Percentiles rank a stretch among this genome's conserved stretches.
Evolutionary conservation across 2,888 invertebrate species (phyloP).

Genomic region (Leucophora obtusa): DNA sequence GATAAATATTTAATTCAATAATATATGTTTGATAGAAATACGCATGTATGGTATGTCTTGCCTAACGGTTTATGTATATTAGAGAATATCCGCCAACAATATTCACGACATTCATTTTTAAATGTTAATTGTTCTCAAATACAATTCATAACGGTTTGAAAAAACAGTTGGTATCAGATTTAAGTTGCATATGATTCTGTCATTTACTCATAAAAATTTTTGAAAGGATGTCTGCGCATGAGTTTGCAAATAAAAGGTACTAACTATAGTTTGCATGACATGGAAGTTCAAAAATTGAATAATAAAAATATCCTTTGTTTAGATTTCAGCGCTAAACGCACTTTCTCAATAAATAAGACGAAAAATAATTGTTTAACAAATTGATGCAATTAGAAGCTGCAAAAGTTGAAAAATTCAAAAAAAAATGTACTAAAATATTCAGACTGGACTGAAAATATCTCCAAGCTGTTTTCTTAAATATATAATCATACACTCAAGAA

Average conservation of each 20-base stretch:
- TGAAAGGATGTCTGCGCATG: slow-evolving; percentile 40
- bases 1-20: slow-evolving; percentile 24
- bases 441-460: no score
- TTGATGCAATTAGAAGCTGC: no score
- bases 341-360: no score
- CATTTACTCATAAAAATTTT: slow-evolving; percentile 32
- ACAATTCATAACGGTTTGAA: slow-evolving; percentile 18
- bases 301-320: no score
- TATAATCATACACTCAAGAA: no score
- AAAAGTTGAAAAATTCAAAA: no score
- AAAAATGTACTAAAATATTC: no score
- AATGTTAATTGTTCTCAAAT: slow-evolving; percentile 15
- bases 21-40: no score
- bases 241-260: neutral
- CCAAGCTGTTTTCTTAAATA: no score
- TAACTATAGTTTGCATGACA: neutral
- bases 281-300: no score
- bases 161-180: slow-evolving; percentile 31
- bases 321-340: no score
- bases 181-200: slow-evolving; percentile 48
- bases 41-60: slow-evolving; percentile 48
- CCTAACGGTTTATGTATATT: slow-evolving; percentile 54
- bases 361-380: no score
- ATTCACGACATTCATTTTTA: slow-evolving; percentile 13
- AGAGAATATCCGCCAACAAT: slow-evolving; percentile 52